phyloP scores from a whole-genome alignment of 1,140 invertebrate genomes.

The Charaxes varanes region DNA sequence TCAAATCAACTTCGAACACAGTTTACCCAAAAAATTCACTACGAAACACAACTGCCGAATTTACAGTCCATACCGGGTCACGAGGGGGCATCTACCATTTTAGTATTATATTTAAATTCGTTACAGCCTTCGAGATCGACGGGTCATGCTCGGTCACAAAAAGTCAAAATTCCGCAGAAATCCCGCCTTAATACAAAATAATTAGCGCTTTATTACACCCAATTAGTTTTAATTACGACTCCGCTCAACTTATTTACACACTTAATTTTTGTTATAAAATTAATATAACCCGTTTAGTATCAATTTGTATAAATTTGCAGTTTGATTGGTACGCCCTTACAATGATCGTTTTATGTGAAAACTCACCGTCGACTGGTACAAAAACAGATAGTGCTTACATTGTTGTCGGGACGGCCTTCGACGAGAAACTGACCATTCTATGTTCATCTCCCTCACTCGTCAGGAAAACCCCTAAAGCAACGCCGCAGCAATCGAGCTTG shows the following conservation, averaged over 20 bases:
- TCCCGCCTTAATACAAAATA: conserved; percentile 61
- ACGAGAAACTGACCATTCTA: conserved; percentile 23
- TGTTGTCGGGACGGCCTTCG: conserved; percentile 29
- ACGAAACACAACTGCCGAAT: conserved; percentile 2
- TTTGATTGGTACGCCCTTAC: conserved; percentile 71
- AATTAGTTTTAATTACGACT: conserved; percentile 70
- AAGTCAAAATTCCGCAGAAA: conserved; percentile 45
- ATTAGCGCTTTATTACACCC: conserved; percentile 65
- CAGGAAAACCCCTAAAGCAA: neutral
- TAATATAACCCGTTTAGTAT: conserved; percentile 73
- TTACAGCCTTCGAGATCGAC: neutral
- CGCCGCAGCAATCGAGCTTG: conserved; percentile 23
- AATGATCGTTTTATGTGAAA: conserved; percentile 70
- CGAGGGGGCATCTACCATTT: conserved; percentile 19
- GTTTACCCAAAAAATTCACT: conserved; percentile 10
- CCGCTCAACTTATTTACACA: conserved; percentile 71
- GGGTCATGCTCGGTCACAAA: conserved; percentile 22
- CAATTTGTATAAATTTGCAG: conserved; percentile 72
- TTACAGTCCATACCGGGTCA: conserved; percentile 8
- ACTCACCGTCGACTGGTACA: conserved; percentile 64
- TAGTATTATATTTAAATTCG: conserved; percentile 5
- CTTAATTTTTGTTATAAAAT: conserved; percentile 75
- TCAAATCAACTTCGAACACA: conserved; percentile 15
- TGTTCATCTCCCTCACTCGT: conserved; percentile 33
- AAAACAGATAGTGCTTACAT: conserved; percentile 59